These are phyloP conservation scores for Philypnodon macrostomus DNA, from an alignment of 2,797 vertebrate species.

Conservation along the genomic window DNA sequence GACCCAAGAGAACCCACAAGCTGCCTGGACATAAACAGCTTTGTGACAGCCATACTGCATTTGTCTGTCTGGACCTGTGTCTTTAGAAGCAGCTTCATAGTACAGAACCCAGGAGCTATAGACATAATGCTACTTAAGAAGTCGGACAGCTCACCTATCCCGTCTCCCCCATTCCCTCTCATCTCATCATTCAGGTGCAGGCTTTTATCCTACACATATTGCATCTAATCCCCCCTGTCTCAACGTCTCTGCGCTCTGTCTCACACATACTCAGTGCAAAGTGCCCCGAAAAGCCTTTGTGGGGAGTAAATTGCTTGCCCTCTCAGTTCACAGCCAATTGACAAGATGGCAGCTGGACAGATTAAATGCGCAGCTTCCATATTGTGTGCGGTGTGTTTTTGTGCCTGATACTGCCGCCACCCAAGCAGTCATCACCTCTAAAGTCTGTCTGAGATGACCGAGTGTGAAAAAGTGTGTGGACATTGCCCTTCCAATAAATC, in stretches of 20 bases:
- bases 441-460: constrained; percentile 2
- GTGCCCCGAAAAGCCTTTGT: constrained; percentile 57
- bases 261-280: constrained; percentile 16
- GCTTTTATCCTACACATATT: constrained; percentile 25
- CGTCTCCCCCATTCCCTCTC: constrained; percentile 14
- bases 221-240: constrained; percentile 17
- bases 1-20: background rate
- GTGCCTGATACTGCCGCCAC: constrained; percentile 9
- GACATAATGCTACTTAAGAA: constrained; percentile 12
- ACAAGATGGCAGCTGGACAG: constrained; percentile 55
- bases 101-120: background rate
- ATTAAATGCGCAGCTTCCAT: constrained; percentile 46
- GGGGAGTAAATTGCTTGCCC: constrained; percentile 77
- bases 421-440: constrained; percentile 11
- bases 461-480: constrained; percentile 6
- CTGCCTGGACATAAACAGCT: background rate
- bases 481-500: constrained; percentile 10
- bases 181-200: constrained; percentile 16
- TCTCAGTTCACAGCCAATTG: constrained; percentile 72
- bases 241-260: background rate
- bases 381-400: constrained; percentile 25
- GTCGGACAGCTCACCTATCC: constrained; percentile 9
- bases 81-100: constrained; percentile 1
- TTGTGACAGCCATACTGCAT: constrained; percentile 1
- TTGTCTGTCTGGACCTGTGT: background rate